Base-by-base conservation (phyloP, 2,888 invertebrate genomes). In the Latrodectus hesperus region DNA sequence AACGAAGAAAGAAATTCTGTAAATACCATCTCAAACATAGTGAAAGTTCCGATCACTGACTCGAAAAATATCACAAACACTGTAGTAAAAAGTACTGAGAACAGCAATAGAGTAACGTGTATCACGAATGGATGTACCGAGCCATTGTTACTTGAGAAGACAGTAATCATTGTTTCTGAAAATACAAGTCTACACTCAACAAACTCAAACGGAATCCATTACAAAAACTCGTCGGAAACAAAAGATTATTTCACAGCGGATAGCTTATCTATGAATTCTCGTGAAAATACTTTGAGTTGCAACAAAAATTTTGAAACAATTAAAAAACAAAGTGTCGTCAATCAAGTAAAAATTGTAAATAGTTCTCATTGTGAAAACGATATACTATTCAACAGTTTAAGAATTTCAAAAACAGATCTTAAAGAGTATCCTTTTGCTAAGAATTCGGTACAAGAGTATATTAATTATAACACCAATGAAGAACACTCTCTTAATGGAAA, bases 91-190 rank as follows among this genome's bases (percentile, higher is more conserved):
- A 55, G 16, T 55, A 55, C 5, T 55, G 55, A 55, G 11, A 55
- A 55, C 16, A 11, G 4, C 11, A 55, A 11, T 3, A 55, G 12
- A 14, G 55, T 14, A 6, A 55, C 55, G 16, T 14, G 55, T 16
- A 55, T 72, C 64, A 38, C 17, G 60, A 38, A 71, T n/a, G 26
- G 64, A 67, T 26, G 16, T 38, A 53, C 1, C 14, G 53, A 85
- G 6, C 68, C 80, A 11, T 60, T 38, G 17, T 26, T 80, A 14
- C 60, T 85, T 51, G 80, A 85, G 51, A 85, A 85, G 75, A 85
- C 80, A 10, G 85, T 85, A 14, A 85, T 85, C 75, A 80, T 85
- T 74, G 80, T 85, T 71, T 85, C 85, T 11, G 80, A 85, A 71
- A 85, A 71, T 64, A 49, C 60, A 71, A 49, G 49, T 14, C 26